Base-by-base conservation (phyloP, 1,140 invertebrate species). In the Brachionus manjavacas region DNA sequence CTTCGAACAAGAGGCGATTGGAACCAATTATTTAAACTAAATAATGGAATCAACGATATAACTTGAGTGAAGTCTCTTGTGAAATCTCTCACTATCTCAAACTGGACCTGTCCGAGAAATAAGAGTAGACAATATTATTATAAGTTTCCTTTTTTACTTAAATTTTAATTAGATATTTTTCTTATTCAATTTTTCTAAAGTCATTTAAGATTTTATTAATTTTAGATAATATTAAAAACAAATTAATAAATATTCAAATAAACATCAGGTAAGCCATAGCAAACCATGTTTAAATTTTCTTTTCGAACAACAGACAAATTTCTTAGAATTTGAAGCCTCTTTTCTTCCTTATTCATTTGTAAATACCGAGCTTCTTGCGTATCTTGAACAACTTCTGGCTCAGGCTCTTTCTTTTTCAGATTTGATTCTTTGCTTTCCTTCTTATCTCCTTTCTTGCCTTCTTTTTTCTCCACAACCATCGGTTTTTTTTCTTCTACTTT, bases 401-500 rank as follows among this genome's bases (percentile, higher is more conserved):
- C 84, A 39, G 20, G 7, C 25, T 66, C 39, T 60, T 70, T 35
- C 85, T 49, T 76, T 25, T 49, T 49, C 20, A 6, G 16, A 11
- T 35, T 43, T 11, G 49, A 49, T 25, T 60, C 39, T 81, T 81
- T 81, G 9, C 8, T 43, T 12, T 68, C 79, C 43, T 81, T 81
- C 20, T 64, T 68, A 2, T 81, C 52, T 41, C 39, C 14, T 46
- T 81, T 64, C 52, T 64, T 64, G 9, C n/a, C 85, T 25, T 78
- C 79, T 7, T 83, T 84, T 46, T 72, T 83, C 20, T 85, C 43
- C 11, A n/a, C 46, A 31, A 74, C 66, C 28, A 60, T 64, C 7
- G 66, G 79, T 78, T 84, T 84, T 3, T 83, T 83, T 55, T 86
- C 86, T 52, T 86, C 86, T 64, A 84, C 60, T 39, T 85, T 85